These are phyloP conservation scores for Plagodis pulveraria DNA, from an alignment of 2,888 invertebrate species.

Conservation along the genomic window DNA sequence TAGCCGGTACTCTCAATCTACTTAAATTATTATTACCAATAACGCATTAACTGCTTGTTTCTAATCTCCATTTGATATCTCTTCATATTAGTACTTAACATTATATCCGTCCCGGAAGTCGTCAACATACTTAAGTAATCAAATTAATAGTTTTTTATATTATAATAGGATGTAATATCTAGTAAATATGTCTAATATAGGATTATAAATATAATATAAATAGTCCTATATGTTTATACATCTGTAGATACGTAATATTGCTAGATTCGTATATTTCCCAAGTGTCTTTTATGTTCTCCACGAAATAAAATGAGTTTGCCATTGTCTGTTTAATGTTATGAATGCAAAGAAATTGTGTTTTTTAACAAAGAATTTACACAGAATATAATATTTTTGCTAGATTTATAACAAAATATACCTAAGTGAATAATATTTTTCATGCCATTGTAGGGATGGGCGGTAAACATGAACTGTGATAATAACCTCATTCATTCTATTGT, in stretches of 20 bases:
- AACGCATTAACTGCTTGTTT: slow-evolving; percentile 1
- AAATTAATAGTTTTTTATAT: slow-evolving; percentile 1
- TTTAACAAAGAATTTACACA: slow-evolving; percentile 3
- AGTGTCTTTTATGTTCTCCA: neutral
- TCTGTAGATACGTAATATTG: too few species aligned
- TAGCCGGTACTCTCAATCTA: neutral
- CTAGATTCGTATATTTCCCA: too few species aligned
- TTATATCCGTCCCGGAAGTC: slow-evolving; percentile 19
- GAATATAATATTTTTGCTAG: slow-evolving; percentile 6
- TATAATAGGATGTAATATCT: neutral
- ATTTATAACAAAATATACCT: slow-evolving; percentile 7
- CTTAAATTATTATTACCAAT: neutral
- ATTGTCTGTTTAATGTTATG: slow-evolving; percentile 1
- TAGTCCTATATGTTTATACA: too few species aligned
- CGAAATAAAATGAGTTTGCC: neutral
- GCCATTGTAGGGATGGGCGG: slow-evolving; percentile 1
- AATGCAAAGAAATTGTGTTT: slow-evolving; percentile 4
- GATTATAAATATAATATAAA: too few species aligned
- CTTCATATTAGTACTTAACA: slow-evolving; percentile 13
- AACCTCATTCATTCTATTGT: slow-evolving; percentile 18
- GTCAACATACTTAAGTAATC: slow-evolving; percentile 2
- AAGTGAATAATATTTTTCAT: slow-evolving; percentile 6
- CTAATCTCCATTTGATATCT: slow-evolving; percentile 3
- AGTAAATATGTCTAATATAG: slow-evolving; percentile 2
- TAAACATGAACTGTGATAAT: slow-evolving; percentile 21